Percentiles rank a stretch among this genome's conserved stretches.
Evolutionary conservation across 2,797 vertebrate genomes (phyloP).

Genomic region (Balearica regulorum): DNA sequence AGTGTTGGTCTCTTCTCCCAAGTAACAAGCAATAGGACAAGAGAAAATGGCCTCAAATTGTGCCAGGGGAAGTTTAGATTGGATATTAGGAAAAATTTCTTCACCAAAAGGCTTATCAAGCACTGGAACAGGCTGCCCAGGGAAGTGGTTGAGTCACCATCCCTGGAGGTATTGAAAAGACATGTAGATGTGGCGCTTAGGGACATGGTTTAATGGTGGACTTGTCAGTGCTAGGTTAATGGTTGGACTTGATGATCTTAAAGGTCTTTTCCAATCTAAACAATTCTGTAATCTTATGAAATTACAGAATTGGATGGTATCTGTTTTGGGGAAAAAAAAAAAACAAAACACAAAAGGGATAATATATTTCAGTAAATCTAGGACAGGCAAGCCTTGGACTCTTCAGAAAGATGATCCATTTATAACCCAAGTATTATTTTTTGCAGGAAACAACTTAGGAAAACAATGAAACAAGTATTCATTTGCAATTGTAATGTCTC

Average conservation of each 20-base stretch:
- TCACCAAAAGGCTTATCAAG: not conserved
- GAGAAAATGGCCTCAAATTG: not conserved
- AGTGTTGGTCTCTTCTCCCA: not conserved
- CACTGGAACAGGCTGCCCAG: not conserved
- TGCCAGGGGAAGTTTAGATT: not conserved
- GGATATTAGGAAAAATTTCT: not conserved
- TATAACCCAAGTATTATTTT: not conserved
- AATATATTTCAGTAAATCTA: not conserved
- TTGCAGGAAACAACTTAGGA: not conserved
- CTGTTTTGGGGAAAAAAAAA: not conserved
- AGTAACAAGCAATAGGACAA: not conserved
- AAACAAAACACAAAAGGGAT: not conserved
- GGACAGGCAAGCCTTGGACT: not conserved
- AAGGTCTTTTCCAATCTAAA: not conserved
- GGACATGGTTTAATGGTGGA: not conserved
- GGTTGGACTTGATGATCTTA: not conserved
- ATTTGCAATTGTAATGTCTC: not conserved
- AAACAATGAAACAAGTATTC: not conserved
- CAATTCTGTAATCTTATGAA: not conserved
- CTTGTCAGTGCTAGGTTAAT: not conserved
- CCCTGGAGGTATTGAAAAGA: not conserved
- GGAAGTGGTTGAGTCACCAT: not conserved
- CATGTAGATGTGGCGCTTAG: not conserved
- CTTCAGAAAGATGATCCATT: not conserved
- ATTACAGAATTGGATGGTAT: not conserved